Conservation (phyloP, 2,113 vertebrate species). For the Chloropsis hardwickii region DNA sequence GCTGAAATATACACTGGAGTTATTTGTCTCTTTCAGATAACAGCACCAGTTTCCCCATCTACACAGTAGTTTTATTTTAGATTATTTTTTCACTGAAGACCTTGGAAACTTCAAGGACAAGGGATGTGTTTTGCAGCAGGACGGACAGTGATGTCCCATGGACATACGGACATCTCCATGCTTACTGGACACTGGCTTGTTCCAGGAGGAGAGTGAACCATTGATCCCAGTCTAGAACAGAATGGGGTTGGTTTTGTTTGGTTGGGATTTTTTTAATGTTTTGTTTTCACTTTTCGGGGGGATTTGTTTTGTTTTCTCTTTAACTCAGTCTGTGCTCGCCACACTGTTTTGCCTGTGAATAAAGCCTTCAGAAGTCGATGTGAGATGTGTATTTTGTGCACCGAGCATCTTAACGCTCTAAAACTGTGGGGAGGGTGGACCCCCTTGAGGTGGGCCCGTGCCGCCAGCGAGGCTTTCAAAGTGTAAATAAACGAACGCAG, state of each 20-base stretch:
- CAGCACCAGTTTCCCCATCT: not conserved
- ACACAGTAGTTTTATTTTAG: not conserved
- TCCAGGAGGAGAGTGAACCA: not conserved
- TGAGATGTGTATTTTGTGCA: not conserved
- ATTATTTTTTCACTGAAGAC: not conserved
- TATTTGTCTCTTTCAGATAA: slow-evolving; percentile 26
- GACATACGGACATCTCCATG: rapidly evolving
- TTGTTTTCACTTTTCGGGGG: not conserved
- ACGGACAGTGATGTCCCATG: rapidly evolving
- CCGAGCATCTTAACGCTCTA: rapidly evolving
- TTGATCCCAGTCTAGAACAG: not conserved
- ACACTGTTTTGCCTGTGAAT: not conserved
- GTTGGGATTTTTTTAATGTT: not conserved
- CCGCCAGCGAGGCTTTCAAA: not conserved
- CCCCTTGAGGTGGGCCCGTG: rapidly evolving
- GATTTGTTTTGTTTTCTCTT: not conserved
- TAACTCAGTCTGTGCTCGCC: rapidly evolving
- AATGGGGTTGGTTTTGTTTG: not conserved
- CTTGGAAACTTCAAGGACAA: not conserved
- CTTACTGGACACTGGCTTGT: not conserved
- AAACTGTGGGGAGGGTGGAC: rapidly evolving
- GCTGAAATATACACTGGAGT: not conserved
- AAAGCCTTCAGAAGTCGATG: not conserved
- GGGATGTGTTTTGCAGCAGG: not conserved
- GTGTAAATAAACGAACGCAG: not conserved